phyloP scores from a whole-genome alignment of 2,888 invertebrate species.

The Phortica okadai region DNA sequence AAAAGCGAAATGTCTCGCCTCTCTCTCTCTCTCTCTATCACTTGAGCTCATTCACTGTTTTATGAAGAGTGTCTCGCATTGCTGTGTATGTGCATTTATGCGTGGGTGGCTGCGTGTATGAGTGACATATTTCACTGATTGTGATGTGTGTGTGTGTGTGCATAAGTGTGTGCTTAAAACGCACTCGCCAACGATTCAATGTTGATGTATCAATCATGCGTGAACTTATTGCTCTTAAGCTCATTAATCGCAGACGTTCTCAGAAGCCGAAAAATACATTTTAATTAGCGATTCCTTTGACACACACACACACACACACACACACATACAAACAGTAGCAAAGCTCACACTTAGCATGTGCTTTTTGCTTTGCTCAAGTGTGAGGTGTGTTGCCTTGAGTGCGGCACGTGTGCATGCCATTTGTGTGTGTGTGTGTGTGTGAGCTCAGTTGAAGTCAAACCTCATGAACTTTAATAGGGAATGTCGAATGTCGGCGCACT shows the following conservation, averaged over 20 bases:
- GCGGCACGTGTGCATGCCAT: no score
- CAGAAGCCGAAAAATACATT: not conserved
- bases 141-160: not conserved
- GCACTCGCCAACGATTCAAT: not conserved
- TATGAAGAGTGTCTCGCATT: not conserved
- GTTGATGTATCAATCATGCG: slow-evolving; percentile 16
- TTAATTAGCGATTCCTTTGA: slow-evolving; percentile 23
- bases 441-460: no score
- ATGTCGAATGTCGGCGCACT: not conserved
- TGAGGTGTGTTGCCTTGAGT: not conserved
- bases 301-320: not conserved
- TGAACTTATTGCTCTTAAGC: not conserved
- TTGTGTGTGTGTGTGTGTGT: no score
- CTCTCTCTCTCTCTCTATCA: not conserved
- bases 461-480: not conserved
- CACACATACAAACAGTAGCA: not conserved
- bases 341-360: not conserved
- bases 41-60: not conserved
- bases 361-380: not conserved
- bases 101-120: not conserved
- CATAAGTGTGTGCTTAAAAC: not conserved
- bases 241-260: not conserved
- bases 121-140: slow-evolving; percentile 14
- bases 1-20: slow-evolving; percentile 43
- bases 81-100: not conserved